Evolutionary conservation across 2,797 vertebrate species (phyloP).

Genomic region (Scomberomorus guttatus): DNA sequence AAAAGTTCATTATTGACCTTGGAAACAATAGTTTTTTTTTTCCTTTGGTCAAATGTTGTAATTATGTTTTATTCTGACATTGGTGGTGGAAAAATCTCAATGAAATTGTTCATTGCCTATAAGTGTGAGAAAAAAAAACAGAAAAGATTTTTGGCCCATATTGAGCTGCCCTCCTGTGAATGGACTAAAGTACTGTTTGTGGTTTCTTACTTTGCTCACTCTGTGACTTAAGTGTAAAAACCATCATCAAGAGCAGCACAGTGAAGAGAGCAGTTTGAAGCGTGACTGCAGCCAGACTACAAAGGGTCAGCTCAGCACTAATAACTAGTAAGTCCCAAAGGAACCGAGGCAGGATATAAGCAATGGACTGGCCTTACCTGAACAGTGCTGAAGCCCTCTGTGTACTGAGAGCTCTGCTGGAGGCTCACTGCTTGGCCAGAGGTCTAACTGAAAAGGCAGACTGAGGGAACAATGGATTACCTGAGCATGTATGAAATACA

Average conservation of each 20-base stretch:
- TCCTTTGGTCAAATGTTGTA: not conserved
- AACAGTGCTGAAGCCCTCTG: constrained; percentile 7
- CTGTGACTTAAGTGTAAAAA: constrained; percentile 4
- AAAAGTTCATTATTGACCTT: no score
- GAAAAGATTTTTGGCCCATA: no score
- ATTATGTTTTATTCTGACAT: not conserved
- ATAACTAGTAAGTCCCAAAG: constrained; percentile 18
- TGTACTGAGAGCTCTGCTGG: constrained; percentile 26
- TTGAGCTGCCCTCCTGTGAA: no score
- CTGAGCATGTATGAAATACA: not conserved
- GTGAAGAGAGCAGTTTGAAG: not conserved
- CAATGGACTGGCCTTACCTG: constrained; percentile 26
- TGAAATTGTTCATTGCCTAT: not conserved
- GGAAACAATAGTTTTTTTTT: not conserved
- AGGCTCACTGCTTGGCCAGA: constrained; percentile 2
- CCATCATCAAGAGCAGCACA: not conserved
- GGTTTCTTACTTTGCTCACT: not conserved
- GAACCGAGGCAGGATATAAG: constrained; percentile 25
- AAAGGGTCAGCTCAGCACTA: constrained; percentile 36
- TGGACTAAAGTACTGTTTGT: not conserved
- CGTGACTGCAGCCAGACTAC: constrained; percentile 8
- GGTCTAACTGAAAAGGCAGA: not conserved
- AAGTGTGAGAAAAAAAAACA: not conserved
- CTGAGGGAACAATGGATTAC: constrained; percentile 23
- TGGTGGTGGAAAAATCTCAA: not conserved